A percentile compares a stretch with the other conserved stretches of the same genome.
phyloP scores from a whole-genome alignment of 2,113 vertebrate genomes.

The Python bivittatus region DNA sequence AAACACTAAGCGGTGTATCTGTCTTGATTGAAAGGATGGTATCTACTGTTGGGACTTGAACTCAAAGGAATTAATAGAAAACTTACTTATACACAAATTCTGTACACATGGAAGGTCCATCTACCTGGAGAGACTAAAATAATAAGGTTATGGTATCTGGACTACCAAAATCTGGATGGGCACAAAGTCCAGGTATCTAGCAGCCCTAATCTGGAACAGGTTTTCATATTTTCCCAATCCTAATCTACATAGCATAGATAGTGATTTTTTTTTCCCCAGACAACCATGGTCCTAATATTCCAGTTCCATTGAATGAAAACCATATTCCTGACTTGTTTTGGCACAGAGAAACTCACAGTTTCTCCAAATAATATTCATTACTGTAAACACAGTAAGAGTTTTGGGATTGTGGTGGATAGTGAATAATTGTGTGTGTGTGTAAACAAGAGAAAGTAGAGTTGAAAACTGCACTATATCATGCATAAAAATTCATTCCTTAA shows the following conservation, averaged over 20 bases:
- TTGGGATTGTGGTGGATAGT: not conserved
- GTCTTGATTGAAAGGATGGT: not conserved
- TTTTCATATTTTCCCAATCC: not conserved
- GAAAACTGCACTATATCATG: constrained; percentile 11
- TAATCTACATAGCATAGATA: not conserved
- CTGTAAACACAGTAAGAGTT: not conserved
- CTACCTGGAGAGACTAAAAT: not conserved
- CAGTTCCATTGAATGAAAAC: not conserved
- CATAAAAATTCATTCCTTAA: constrained; percentile 35
- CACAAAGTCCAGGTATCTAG: not conserved
- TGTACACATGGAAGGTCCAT: constrained; percentile 2
- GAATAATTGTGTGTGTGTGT: not conserved
- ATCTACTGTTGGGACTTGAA: constrained; percentile 52
- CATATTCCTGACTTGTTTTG: not conserved
- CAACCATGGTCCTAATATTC: not conserved
- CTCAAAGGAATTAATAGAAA: constrained; percentile 46
- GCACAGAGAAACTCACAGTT: not conserved
- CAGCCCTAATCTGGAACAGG: not conserved
- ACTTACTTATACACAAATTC: not conserved
- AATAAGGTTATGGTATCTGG: not conserved
- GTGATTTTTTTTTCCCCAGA: not conserved
- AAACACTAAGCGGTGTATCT: not conserved
- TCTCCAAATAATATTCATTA: constrained; percentile 20
- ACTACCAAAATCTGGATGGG: not conserved
- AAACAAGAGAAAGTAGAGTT: constrained; percentile 23